phyloP scores from a whole-genome alignment of 2,113 vertebrate genomes.

The Electrona antarctica region DNA sequence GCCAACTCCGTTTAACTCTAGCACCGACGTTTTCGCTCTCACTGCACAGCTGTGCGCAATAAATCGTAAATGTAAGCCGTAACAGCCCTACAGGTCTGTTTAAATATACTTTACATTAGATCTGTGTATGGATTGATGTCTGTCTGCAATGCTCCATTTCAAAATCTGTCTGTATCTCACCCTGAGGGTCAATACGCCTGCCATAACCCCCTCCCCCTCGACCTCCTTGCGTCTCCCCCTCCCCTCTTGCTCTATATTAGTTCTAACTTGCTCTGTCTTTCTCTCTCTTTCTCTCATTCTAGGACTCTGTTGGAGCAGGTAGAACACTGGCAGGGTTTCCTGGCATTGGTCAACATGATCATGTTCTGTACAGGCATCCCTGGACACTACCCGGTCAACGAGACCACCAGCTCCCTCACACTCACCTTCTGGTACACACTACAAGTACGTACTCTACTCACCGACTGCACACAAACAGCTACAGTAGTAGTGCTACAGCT shows the following conservation, averaged over 20 bases:
- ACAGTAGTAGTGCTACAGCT: too few species aligned
- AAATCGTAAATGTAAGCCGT: too few species aligned
- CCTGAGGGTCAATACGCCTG: too few species aligned
- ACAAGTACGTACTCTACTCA: slow-evolving; percentile 79
- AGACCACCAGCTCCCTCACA: slow-evolving; percentile 98
- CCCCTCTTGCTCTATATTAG: background rate
- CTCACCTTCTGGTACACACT: slow-evolving; percentile 98
- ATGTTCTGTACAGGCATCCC: slow-evolving; percentile 99
- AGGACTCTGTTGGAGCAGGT: slow-evolving; percentile 96
- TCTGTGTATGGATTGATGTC: too few species aligned
- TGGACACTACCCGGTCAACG: slow-evolving; percentile 97
- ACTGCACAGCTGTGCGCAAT: too few species aligned
- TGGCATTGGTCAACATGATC: slow-evolving; percentile 99
- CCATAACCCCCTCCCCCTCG: background rate
- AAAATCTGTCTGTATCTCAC: background rate
- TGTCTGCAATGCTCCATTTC: background rate
- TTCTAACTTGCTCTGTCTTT: slow-evolving; percentile 6
- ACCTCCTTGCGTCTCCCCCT: background rate
- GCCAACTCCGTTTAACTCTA: too few species aligned
- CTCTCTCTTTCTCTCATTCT: slow-evolving; percentile 19
- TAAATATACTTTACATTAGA: background rate
- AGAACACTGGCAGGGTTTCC: slow-evolving; percentile 98
- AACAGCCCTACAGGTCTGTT: too few species aligned
- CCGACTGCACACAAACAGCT: background rate
- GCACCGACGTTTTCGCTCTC: too few species aligned